Evolutionary conservation across 2,888 invertebrate species (phyloP).

Genomic region (Harpalus rufipes): DNA sequence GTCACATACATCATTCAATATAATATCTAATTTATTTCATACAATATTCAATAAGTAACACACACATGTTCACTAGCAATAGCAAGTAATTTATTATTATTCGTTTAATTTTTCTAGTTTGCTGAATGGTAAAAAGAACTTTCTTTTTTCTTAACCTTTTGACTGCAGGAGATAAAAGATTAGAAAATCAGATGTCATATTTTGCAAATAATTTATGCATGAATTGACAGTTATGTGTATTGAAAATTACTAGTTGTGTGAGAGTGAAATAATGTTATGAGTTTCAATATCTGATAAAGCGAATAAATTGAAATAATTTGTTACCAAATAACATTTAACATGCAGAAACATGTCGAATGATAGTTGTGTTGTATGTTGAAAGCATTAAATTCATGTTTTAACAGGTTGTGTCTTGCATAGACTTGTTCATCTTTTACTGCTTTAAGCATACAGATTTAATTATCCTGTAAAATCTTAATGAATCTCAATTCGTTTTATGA

Average conservation of each 20-base stretch:
- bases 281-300: background rate
- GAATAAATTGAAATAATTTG: background rate
- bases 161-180: constrained; percentile 19
- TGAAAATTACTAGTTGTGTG: constrained; percentile 29
- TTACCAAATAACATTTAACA: background rate
- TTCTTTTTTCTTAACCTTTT: constrained; percentile 38
- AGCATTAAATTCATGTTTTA: background rate
- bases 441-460: background rate
- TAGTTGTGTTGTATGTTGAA: too few species aligned
- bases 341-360: too few species aligned
- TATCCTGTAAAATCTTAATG: background rate
- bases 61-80: constrained; percentile 3
- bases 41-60: background rate
- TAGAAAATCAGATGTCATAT: constrained; percentile 31
- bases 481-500: background rate
- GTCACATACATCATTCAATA: constrained; percentile 27
- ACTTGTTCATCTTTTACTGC: background rate
- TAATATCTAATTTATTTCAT: constrained; percentile 23
- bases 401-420: background rate
- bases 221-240: constrained; percentile 23
- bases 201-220: constrained; percentile 33
- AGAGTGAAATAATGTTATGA: background rate
- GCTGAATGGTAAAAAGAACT: constrained; percentile 18
- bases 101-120: background rate
- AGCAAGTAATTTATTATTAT: background rate